Base-by-base conservation (phyloP, 2,113 vertebrate species). In the Empidonax traillii region DNA sequence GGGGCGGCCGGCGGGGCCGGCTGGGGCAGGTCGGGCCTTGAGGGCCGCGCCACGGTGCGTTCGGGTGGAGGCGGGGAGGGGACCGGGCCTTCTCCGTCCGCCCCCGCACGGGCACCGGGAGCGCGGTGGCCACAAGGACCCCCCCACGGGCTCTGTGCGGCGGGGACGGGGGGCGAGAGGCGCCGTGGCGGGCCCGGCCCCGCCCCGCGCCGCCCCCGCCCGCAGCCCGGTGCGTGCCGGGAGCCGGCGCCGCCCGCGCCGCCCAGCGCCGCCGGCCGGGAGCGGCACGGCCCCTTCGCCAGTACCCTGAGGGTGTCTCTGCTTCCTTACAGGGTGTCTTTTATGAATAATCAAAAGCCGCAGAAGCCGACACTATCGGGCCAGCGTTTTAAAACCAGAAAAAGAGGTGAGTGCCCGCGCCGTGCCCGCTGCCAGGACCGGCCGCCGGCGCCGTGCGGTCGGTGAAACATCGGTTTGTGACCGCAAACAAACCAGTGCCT, bases 261-360 rank as follows among this genome's bases (percentile, higher is more conserved):
- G 49, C 68, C 68, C 46, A 24, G 46, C 24, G 85, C 43, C 20
- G 25, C 14, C 14, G 25, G 51, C 25, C 25, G 8, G 51, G 25
- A 52, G 51, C 51, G 51, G 25, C 25, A 52, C 51, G 51, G 51
- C 51, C 51, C 25, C 51, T 28, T 52, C 51, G 51, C 17, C 56
- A 4, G 31, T 9, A 35, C 2, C 33, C 81, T 91, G 52, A 90
- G 41, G 3, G 18, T 6, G 4, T 13, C 6, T 62, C 21, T 47
- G 33, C 33, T 90, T 75, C 33, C 12, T 65, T 21, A 14, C 96
- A 99, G 98, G 98, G 99, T 99, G 98, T 99, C 99, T 99, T 99
- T 99, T 99, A 99, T 99, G 99, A 99, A 99, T 99, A 99, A 99
- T 99, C 99, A 99, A 99, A 99, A 99, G 99, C 99, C 99, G 98